Base-by-base conservation (phyloP, 2,888 invertebrate genomes). In the Antitype chi region DNA sequence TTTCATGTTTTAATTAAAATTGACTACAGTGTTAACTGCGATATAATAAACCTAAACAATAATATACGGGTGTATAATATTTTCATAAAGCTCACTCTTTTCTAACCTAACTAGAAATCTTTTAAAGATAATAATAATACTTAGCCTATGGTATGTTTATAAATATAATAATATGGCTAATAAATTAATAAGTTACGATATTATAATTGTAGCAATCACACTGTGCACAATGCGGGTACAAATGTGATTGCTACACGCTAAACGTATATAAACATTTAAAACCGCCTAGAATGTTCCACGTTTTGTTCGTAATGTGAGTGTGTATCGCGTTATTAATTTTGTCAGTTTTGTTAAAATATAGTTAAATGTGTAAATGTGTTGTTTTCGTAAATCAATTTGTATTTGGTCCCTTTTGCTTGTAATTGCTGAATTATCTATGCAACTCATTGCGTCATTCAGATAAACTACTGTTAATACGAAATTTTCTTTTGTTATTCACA, bases 401-500 rank as follows among this genome's bases (percentile, higher is more conserved):
- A 95, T 94, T 96, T 96, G 96, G 96, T 96, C 96, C 96, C 96
- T 96, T 96, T 95, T 94, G 96, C 96, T 96, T 96, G 96, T 96
- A 96, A 95, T 95, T 90, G 89, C 92, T 94, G 94, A 94, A 94
- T 94, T 89, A 89, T 91, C 88, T 87, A 91, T 88, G 86, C 89
- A 89, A 90, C 88, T 89, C 86, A 89, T 90, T 89, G 91, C 88
- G 87, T 89, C 88, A 93, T 94, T 93, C 92, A 93, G 92, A 92
- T 91, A 92, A 90, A 89, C 85, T 87, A 88, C 86, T 87, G 94
- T 96, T 95, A 94, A 94, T 94, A 90, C 66, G 91, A 93, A 89
- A 90, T 89, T 85, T 90, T 87, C 76, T 85, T 82, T 90, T 91
- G 94, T 95, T 95, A 95, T 92, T 94, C 87, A 95, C 94, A 94